phyloP scores from a whole-genome alignment of 2,888 invertebrate genomes.

The Litoditis marina region DNA sequence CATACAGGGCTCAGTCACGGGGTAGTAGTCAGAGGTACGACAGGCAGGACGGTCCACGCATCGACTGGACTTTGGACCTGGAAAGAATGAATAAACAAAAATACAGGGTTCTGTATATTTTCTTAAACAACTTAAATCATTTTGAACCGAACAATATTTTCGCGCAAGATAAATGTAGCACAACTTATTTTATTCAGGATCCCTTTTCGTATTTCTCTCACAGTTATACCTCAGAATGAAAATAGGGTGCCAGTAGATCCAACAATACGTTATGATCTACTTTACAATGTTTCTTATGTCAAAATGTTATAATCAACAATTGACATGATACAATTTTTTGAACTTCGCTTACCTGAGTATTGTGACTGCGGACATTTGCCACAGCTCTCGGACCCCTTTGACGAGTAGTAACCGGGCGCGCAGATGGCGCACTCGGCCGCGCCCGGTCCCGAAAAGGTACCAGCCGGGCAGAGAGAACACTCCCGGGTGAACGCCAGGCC shows the following conservation, averaged over 20 bases:
- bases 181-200: too few relatives aligned
- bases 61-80: constrained; percentile 64
- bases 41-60: constrained; percentile 66
- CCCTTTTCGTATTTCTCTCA: too few relatives aligned
- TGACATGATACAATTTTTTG: too few relatives aligned
- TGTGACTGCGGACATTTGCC: constrained; percentile 62
- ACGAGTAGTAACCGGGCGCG: constrained; percentile 64
- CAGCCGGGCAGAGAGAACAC: constrained; percentile 64
- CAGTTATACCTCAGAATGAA: too few relatives aligned
- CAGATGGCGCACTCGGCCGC: constrained; percentile 65
- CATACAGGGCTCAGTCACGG: constrained; percentile 65
- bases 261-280: too few relatives aligned
- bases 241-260: too few relatives aligned
- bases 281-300: too few relatives aligned
- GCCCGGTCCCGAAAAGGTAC: constrained; percentile 64
- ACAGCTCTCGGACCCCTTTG: constrained; percentile 64
- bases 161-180: too few relatives aligned
- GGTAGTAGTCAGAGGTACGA: constrained; percentile 66
- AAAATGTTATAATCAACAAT: too few relatives aligned
- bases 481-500: constrained; percentile 68
- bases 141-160: too few relatives aligned
- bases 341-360: constrained; percentile 56
- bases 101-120: background rate
- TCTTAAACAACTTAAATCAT: too few relatives aligned
- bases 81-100: constrained; percentile 6